Conservation (phyloP, 2,888 invertebrate genomes). For the Perizoma affinitatum region DNA sequence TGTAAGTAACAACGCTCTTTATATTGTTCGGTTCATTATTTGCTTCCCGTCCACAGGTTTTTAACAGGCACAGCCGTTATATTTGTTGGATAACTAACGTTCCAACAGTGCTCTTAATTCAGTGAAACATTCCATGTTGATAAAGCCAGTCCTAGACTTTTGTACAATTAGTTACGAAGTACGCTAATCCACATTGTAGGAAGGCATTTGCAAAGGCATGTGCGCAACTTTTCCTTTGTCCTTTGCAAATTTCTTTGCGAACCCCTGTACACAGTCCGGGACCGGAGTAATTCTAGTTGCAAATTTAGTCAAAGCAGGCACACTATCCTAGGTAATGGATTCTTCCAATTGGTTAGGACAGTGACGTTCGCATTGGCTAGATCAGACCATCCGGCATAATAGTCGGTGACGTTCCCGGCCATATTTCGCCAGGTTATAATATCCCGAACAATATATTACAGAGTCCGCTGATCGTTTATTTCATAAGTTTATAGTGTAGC, state of each 20-base stretch:
- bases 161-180: neutral
- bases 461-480: slow-evolving; percentile 72
- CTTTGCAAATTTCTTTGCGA: too few species aligned
- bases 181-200: too few species aligned
- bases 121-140: slow-evolving; percentile 79
- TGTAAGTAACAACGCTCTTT: slow-evolving; percentile 64
- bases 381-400: neutral
- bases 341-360: too few species aligned
- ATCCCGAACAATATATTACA: slow-evolving; percentile 72
- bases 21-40: slow-evolving; percentile 79
- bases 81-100: slow-evolving; percentile 16
- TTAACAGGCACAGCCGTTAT: slow-evolving; percentile 16
- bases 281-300: too few species aligned
- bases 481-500: slow-evolving; percentile 68
- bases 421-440: slow-evolving; percentile 49
- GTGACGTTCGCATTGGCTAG: neutral
- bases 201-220: too few species aligned
- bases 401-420: neutral
- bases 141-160: neutral
- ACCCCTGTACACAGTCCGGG: too few species aligned
- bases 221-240: too few species aligned
- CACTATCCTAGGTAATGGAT: too few species aligned
- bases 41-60: neutral
- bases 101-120: slow-evolving; percentile 45
- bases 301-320: too few species aligned